Evolutionary conservation across 2,888 invertebrate species (phyloP).

Genomic region (Drosophila seclusa): DNA sequence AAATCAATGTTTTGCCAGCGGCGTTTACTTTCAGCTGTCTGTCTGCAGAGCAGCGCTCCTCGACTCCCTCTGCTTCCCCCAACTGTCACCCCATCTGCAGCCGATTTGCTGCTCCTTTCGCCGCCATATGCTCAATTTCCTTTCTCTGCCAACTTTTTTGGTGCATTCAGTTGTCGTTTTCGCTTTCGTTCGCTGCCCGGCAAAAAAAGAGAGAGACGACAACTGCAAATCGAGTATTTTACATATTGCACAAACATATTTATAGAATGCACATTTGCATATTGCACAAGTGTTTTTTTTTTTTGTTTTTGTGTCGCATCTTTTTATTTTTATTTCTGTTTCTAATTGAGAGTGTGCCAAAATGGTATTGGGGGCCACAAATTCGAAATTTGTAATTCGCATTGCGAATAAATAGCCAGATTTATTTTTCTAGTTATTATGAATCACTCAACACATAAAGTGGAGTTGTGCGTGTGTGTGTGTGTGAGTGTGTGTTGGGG

Average conservation of each 20-base stretch:
- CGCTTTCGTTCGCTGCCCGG: conserved; percentile 50
- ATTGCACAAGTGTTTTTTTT: conserved; percentile 22
- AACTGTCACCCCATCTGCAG: conserved; percentile 14
- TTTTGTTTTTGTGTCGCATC: conserved; percentile 8
- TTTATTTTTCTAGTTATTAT: conserved; percentile 39
- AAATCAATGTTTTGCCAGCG: conserved; percentile 38
- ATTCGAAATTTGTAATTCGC: conserved; percentile 30
- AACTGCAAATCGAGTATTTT: conserved; percentile 43
- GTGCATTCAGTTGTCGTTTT: conserved; percentile 42
- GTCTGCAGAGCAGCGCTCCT: background rate
- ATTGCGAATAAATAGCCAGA: conserved; percentile 15
- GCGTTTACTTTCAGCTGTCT: conserved; percentile 36
- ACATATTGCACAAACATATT: conserved; percentile 63
- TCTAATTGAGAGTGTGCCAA: conserved; percentile 62
- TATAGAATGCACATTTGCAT: conserved; percentile 69
- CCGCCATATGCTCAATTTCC: conserved; percentile 32
- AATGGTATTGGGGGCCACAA: conserved; percentile 46
- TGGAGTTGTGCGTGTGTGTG: conserved; percentile 1
- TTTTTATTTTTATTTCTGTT: conserved; percentile 14
- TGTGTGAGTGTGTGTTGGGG: conserved; percentile 48
- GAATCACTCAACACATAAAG: conserved; percentile 58
- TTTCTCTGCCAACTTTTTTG: conserved; percentile 36
- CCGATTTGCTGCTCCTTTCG: conserved; percentile 7
- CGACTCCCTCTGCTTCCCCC: background rate
- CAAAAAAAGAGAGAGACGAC: conserved; percentile 31